phyloP scores from a whole-genome alignment of 2,797 vertebrate genomes.

The Carapus acus region DNA sequence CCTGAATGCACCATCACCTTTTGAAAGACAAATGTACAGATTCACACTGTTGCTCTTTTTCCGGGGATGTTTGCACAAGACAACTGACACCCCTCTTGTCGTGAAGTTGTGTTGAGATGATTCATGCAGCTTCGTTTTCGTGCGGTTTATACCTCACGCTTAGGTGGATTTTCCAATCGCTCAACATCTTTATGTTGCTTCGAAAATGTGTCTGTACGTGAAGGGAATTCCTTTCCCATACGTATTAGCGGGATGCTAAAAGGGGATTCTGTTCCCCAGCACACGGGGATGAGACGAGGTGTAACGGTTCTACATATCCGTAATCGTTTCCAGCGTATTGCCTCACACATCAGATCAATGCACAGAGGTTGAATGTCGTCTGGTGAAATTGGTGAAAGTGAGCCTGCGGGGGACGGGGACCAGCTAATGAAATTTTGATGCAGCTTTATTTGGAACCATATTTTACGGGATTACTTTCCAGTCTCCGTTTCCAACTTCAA shows the following conservation, averaged over 20 bases:
- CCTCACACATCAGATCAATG: conserved; percentile 46
- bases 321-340: conserved; percentile 36
- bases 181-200: too few relatives aligned
- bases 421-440: conserved; percentile 68
- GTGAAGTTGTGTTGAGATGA: too few relatives aligned
- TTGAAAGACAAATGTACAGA: not conserved
- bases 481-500: conserved; percentile 69
- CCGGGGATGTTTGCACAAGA: not conserved
- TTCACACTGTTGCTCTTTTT: not conserved
- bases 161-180: too few relatives aligned
- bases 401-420: conserved; percentile 44
- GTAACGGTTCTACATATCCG: not conserved
- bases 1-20: not conserved
- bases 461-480: conserved; percentile 70
- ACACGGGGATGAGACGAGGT: conserved; percentile 3
- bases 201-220: too few relatives aligned
- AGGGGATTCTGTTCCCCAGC: too few relatives aligned
- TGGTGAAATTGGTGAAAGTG: conserved; percentile 57
- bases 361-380: conserved; percentile 60
- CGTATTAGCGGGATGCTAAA: too few relatives aligned
- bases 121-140: too few relatives aligned
- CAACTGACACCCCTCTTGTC: too few relatives aligned
- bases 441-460: conserved; percentile 66
- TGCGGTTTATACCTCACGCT: too few relatives aligned
- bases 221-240: too few relatives aligned